Percentiles rank a stretch among this genome's conserved stretches.
These are phyloP conservation scores for Oreohelix idahoensis DNA, from an alignment of 1,140 invertebrate genomes.

Conservation along the genomic window DNA sequence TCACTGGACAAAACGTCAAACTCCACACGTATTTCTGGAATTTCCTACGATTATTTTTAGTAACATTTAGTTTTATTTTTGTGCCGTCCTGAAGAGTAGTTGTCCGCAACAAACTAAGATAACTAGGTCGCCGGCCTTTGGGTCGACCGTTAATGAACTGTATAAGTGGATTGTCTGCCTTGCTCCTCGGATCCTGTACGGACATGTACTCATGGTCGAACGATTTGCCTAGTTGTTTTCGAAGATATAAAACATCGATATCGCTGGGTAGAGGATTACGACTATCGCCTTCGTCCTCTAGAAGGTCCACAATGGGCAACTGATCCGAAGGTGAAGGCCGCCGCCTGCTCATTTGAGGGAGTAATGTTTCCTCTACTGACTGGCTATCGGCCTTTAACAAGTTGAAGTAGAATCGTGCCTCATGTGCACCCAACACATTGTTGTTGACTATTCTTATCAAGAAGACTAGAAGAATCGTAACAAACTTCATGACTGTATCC, in stretches of 20 bases:
- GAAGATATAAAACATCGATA: conserved; percentile 72
- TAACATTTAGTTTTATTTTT: conserved; percentile 61
- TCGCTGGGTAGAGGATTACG: conserved; percentile 75
- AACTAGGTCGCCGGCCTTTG: conserved; percentile 69
- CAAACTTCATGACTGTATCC: background rate
- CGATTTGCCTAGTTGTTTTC: conserved; percentile 72
- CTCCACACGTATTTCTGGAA: conserved; percentile 76
- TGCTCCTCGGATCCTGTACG: conserved; percentile 64
- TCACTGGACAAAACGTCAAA: conserved; percentile 77
- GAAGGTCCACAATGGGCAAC: conserved; percentile 72
- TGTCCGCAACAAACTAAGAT: conserved; percentile 69
- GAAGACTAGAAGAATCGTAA: background rate
- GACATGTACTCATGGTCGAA: conserved; percentile 76
- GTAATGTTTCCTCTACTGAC: background rate
- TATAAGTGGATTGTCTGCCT: conserved; percentile 60
- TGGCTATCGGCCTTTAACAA: background rate
- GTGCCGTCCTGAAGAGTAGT: conserved; percentile 69
- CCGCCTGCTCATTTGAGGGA: conserved; percentile 4
- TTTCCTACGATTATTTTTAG: conserved; percentile 56
- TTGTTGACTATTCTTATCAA: background rate
- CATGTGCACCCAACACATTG: too few species aligned
- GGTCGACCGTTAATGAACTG: conserved; percentile 69
- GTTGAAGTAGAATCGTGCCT: conserved; percentile 2
- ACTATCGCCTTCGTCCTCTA: conserved; percentile 74
- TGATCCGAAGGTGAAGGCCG: conserved; percentile 60